phyloP scores from a whole-genome alignment of 64 coral and sea anemone species.

The Anthopleura sola region DNA sequence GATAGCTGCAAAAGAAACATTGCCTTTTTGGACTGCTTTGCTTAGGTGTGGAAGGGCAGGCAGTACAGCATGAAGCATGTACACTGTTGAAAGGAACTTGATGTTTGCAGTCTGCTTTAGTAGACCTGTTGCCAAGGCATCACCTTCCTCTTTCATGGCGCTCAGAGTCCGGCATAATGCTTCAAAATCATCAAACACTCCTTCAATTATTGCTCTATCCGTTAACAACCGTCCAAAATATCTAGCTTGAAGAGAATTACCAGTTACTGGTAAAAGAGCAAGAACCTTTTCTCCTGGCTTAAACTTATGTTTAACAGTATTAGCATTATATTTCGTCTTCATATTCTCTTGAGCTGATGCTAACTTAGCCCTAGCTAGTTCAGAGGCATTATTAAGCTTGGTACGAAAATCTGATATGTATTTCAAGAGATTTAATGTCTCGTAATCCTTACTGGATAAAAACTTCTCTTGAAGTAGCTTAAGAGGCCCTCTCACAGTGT shows the following conservation, averaged over 20 bases:
- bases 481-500: conserved; percentile 41
- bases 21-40: no score
- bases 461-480: conserved; percentile 41
- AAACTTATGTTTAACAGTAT: neutral
- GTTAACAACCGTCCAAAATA: conserved; percentile 32
- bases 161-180: no score
- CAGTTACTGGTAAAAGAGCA: conserved; percentile 24
- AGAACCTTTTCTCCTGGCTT: conserved; percentile 8
- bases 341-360: neutral
- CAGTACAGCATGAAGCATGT: no score
- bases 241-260: conserved; percentile 15
- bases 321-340: conserved; percentile 11
- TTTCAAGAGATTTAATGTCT: conserved; percentile 21
- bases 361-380: conserved; percentile 4
- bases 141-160: no score
- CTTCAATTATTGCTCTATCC: no score
- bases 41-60: no score
- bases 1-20: no score
- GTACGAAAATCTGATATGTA: conserved; percentile 31
- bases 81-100: no score
- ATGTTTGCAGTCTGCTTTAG: no score
- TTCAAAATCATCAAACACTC: no score
- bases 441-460: neutral
- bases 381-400: conserved; percentile 17
- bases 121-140: no score